Evolutionary conservation across 2,888 invertebrate species (phyloP), one percentile per base, ranked within the genome.

Genomic region (Brenthis daphne): DNA sequence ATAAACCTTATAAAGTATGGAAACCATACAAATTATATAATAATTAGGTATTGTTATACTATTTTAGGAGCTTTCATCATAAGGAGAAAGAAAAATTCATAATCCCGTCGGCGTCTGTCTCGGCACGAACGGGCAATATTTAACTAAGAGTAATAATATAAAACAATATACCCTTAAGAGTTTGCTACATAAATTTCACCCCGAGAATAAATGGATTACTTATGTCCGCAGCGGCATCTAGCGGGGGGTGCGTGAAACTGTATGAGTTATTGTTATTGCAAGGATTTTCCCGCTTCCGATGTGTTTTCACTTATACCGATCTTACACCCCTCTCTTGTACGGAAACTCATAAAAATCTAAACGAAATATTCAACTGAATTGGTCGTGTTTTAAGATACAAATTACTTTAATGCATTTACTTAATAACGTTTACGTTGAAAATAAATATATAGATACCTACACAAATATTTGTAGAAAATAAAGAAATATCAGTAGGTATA

Each of bases 191-290:
- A 92, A 92, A 92, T 80, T 82, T 85, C 92, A 82, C 92, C 90
- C 91, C 88, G 87, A 90, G 92, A 90, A 89, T 88, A 92, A 92
- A 92, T 92, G 92, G 92, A 92, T 92, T 92, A 92, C 87, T 91
- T 90, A 85, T 92, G 92, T 92, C 89, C 90, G 85, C 80, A 78
- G 83, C 67, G 88, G 87, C 92, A 92, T 92, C 92, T 92, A 86
- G 89, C 87, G 87, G 89, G 90, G 91, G 92, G 92, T 81, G 81
- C 78, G 82, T 71, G 82, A 81, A 85, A 84, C 86, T 81, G 74
- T 84, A 87, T 91, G 90, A 92, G 87, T 92, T 91, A 92, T 90
- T 90, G 89, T 92, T 92, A 92, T 92, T 90, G 85, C 86, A 77
- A 78, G 88, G 89, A 90, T 90, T 88, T 90, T 83, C 88, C 86